Evolutionary conservation across 2,113 vertebrate species (phyloP).

Genomic region (Myanophis thanlyinensis): DNA sequence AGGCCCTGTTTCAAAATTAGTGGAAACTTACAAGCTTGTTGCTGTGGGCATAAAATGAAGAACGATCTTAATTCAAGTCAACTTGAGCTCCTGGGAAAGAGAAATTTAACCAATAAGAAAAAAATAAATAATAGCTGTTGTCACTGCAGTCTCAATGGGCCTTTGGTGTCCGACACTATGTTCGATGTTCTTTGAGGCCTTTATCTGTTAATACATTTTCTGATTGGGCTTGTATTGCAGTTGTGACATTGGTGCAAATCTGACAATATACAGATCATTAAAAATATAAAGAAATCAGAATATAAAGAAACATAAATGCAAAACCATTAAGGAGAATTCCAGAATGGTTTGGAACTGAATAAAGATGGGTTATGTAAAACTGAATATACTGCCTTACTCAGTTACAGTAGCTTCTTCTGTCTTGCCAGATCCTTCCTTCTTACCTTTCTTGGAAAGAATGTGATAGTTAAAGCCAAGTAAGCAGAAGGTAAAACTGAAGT

Average conservation of each 20-base stretch:
- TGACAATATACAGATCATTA: not conserved
- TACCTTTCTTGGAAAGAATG: slow-evolving; percentile 46
- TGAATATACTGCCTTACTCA: slow-evolving; percentile 47
- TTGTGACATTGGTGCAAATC: not conserved
- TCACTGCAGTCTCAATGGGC: not conserved
- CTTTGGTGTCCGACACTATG: not conserved
- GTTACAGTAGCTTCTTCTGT: slow-evolving; percentile 58
- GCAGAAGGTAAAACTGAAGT: not conserved
- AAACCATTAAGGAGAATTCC: not conserved
- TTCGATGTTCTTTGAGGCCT: not conserved
- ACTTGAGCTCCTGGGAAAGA: too few species aligned
- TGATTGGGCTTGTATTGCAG: not conserved
- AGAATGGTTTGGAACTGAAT: not conserved
- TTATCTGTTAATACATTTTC: not conserved
- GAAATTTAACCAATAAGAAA: not conserved
- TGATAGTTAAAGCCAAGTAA: not conserved
- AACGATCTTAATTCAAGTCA: not conserved
- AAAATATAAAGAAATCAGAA: not conserved
- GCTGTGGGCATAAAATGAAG: not conserved
- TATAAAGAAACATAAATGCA: not conserved
- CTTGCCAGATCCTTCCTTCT: slow-evolving; percentile 48
- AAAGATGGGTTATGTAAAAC: slow-evolving; percentile 29
- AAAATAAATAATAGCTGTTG: not conserved
- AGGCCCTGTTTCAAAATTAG: not conserved
- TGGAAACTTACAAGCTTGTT: not conserved